Evolutionary conservation across 2,888 invertebrate genomes (phyloP).

Genomic region (Fragum sueziense): DNA sequence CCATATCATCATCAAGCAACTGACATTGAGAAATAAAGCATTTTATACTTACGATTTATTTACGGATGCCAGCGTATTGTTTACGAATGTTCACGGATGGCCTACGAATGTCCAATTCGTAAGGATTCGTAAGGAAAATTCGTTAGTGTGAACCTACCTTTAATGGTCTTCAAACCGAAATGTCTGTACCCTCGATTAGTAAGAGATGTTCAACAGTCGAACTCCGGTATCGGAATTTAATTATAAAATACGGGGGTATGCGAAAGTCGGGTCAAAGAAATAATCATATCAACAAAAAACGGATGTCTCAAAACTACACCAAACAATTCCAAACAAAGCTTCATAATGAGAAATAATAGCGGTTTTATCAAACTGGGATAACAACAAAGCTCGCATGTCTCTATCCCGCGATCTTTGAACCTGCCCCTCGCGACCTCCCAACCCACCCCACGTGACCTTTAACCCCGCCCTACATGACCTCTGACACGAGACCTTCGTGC

Average conservation of each 20-base stretch:
- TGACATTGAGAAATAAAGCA: too few relatives aligned
- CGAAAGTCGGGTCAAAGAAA: slow-evolving; percentile 39
- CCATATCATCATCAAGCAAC: too few relatives aligned
- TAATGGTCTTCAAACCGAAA: too few relatives aligned
- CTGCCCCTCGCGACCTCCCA: not conserved
- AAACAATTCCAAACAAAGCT: slow-evolving; percentile 38
- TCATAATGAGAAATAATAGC: slow-evolving; percentile 48
- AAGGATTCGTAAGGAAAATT: too few relatives aligned
- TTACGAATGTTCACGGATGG: too few relatives aligned
- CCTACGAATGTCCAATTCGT: too few relatives aligned
- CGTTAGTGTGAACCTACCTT: too few relatives aligned
- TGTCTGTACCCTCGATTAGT: not conserved
- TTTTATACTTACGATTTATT: too few relatives aligned
- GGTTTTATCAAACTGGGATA: slow-evolving; percentile 27
- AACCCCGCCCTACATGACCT: slow-evolving; percentile 32
- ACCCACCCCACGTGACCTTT: slow-evolving; percentile 2
- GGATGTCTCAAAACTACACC: slow-evolving; percentile 29
- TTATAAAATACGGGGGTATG: slow-evolving; percentile 47
- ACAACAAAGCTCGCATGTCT: slow-evolving; percentile 35
- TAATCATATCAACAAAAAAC: slow-evolving; percentile 43
- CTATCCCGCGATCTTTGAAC: slow-evolving; percentile 34
- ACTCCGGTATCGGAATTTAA: slow-evolving; percentile 29
- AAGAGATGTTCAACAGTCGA: not conserved
- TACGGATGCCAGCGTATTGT: too few relatives aligned
- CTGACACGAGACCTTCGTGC: slow-evolving; percentile 46